These are phyloP conservation scores for Colostygia pectinataria DNA, from an alignment of 2,888 invertebrate species.

Conservation along the genomic window DNA sequence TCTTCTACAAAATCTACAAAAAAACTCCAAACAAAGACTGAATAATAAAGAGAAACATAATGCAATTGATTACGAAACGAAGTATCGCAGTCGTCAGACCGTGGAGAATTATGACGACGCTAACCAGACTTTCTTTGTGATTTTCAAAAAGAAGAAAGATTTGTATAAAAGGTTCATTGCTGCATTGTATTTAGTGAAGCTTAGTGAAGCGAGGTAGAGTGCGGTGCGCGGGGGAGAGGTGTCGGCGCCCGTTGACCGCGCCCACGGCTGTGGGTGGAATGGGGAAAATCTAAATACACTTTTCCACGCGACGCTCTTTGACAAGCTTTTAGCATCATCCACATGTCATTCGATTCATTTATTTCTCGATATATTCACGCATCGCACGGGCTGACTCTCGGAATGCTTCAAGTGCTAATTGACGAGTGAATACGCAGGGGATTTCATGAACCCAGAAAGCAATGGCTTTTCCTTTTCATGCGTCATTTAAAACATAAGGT, in stretches of 20 bases:
- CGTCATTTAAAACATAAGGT: slow-evolving; percentile 13
- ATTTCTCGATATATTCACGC: slow-evolving; percentile 46
- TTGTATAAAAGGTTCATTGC: slow-evolving; percentile 33
- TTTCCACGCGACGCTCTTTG: slow-evolving; percentile 61
- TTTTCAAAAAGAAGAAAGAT: slow-evolving; percentile 33
- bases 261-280: slow-evolving; percentile 70
- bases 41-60: slow-evolving; percentile 8
- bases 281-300: slow-evolving; percentile 65
- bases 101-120: slow-evolving; percentile 35
- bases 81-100: slow-evolving; percentile 29
- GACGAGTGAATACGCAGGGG: slow-evolving; percentile 63
- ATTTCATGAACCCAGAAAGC: slow-evolving; percentile 40
- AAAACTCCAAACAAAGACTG: slow-evolving; percentile 2
- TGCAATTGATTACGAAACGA: slow-evolving; percentile 27
- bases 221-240: slow-evolving; percentile 46
- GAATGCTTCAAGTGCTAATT: slow-evolving; percentile 47
- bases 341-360: slow-evolving; percentile 63
- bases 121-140: slow-evolving; percentile 35
- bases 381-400: slow-evolving; percentile 39
- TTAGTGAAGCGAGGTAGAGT: slow-evolving; percentile 48
- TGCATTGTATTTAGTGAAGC: slow-evolving; percentile 52
- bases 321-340: slow-evolving; percentile 78
- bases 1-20: slow-evolving; percentile 11
- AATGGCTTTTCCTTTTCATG: slow-evolving; percentile 19
- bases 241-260: slow-evolving; percentile 75